phyloP scores from a whole-genome alignment of 2,888 invertebrate genomes.

The Meta bourneti region DNA sequence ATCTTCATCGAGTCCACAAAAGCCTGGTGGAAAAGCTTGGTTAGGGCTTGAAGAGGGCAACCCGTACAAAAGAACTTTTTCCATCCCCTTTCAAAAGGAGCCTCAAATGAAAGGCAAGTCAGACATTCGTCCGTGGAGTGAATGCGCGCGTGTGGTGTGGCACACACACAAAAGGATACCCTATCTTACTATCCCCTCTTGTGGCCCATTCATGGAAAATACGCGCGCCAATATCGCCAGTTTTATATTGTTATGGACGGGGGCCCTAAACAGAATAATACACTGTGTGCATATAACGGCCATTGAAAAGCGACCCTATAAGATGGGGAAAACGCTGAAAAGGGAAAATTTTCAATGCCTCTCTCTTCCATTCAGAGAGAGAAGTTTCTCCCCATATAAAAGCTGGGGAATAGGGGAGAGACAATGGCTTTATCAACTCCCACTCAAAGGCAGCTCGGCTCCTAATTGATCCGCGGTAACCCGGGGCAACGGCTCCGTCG shows the following conservation, averaged over 20 bases:
- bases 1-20: constrained; percentile 58
- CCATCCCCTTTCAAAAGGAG: constrained; percentile 69
- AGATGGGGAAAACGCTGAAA: constrained; percentile 66
- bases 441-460: constrained; percentile 65
- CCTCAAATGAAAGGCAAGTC: constrained; percentile 63
- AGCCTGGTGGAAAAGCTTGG: constrained; percentile 12
- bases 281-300: constrained; percentile 43
- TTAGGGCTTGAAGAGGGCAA: constrained; percentile 69
- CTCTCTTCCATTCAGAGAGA: constrained; percentile 54
- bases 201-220: constrained; percentile 46
- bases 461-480: constrained; percentile 74
- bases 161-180: constrained; percentile 52
- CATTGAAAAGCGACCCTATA: constrained; percentile 54
- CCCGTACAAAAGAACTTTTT: constrained; percentile 70
- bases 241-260: constrained; percentile 72
- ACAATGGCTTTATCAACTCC: constrained; percentile 75
- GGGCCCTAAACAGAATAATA: constrained; percentile 39
- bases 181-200: constrained; percentile 64
- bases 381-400: constrained; percentile 43
- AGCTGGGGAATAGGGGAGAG: constrained; percentile 56
- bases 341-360: constrained; percentile 70
- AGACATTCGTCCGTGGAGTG: constrained; percentile 73
- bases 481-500: constrained; percentile 71
- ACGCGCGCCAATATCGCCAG: constrained; percentile 61
- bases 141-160: constrained; percentile 1